Percentiles rank a stretch among this genome's conserved stretches.
Evolutionary conservation across 2,888 invertebrate genomes (phyloP).

Genomic region (Eupsilia transversa): DNA sequence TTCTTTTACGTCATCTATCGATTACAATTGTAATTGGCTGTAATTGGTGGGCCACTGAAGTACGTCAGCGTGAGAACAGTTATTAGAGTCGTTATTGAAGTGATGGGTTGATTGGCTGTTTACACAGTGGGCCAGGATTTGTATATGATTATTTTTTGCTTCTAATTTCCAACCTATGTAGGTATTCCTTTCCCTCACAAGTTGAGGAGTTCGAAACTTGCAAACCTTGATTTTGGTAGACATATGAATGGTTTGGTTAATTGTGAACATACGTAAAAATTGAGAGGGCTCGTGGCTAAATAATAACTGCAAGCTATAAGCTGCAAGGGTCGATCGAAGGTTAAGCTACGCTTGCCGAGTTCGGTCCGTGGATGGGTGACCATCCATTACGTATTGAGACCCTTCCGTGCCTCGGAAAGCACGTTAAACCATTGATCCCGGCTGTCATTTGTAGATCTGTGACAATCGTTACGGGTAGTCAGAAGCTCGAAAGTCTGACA

Average conservation of each 20-base stretch:
- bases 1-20: constrained; percentile 76
- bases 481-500: no score
- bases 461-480: no score
- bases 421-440: no score
- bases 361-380: no score
- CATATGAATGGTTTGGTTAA: not conserved
- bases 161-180: not conserved
- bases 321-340: no score
- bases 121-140: constrained; percentile 27
- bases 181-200: not conserved
- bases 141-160: not conserved
- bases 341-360: no score
- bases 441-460: no score
- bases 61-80: constrained; percentile 72
- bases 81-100: constrained; percentile 64
- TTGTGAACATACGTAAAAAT: no score
- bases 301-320: no score
- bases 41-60: constrained; percentile 69
- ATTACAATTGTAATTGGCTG: constrained; percentile 78
- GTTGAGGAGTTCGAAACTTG: not conserved
- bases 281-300: no score
- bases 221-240: not conserved
- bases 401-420: no score
- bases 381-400: no score
- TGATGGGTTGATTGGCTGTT: constrained; percentile 36